Conservation (phyloP, 2,888 invertebrate genomes). For the Scaptomyza polygonia region DNA sequence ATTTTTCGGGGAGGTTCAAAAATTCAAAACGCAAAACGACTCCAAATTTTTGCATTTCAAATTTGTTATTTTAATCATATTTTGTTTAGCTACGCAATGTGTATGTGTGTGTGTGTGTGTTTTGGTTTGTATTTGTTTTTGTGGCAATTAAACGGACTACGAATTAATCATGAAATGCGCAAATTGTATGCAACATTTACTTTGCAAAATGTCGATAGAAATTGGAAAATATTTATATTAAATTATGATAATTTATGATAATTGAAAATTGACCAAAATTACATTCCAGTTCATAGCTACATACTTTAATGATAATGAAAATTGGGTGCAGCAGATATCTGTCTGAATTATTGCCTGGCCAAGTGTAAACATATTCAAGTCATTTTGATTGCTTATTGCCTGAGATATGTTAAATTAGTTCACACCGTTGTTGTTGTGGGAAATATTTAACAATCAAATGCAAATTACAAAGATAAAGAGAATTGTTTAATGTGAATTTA, state of each 20-base stretch:
- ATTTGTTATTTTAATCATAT: conserved; percentile 1
- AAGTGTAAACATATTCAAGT: neutral
- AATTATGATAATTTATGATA: conserved; percentile 64
- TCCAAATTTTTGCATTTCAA: conserved; percentile 55
- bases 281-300: conserved; percentile 4
- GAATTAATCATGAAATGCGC: conserved; percentile 66
- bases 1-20: conserved; percentile 26
- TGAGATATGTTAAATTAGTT: conserved; percentile 1
- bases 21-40: conserved; percentile 52
- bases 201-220: conserved; percentile 37
- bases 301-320: conserved; percentile 13
- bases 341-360: conserved; percentile 1
- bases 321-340: neutral
- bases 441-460: neutral
- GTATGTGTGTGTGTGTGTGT: conserved; percentile 8
- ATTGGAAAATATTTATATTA: conserved; percentile 22
- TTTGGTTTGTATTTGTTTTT: conserved; percentile 29
- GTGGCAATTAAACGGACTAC: conserved; percentile 58
- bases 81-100: conserved; percentile 30
- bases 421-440: neutral
- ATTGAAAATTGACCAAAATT: conserved; percentile 57
- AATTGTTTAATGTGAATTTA: neutral
- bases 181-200: conserved; percentile 46
- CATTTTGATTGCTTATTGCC: conserved; percentile 6
- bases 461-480: neutral